Evolutionary conservation across 2,113 vertebrate genomes (phyloP).

Genomic region (Psilopsiagon aurifrons): DNA sequence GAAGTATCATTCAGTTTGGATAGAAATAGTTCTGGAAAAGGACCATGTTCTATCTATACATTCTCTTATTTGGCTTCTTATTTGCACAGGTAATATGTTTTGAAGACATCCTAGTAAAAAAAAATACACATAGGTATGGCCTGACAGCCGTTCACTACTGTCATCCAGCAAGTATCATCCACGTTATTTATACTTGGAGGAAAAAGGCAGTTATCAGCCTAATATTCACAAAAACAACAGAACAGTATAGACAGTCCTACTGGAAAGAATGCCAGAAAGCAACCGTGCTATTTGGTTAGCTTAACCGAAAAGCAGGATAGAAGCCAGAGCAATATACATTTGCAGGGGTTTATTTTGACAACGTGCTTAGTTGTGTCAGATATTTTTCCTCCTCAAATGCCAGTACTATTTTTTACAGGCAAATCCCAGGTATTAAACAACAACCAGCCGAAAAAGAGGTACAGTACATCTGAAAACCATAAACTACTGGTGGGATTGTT

Average conservation of each 20-base stretch:
- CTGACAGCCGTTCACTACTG: background rate
- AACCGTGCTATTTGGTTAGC: constrained; percentile 50
- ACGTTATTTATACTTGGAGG: background rate
- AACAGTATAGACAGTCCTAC: constrained; percentile 8
- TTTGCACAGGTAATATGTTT: background rate
- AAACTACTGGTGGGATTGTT: constrained; percentile 3
- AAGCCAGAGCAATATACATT: constrained; percentile 56
- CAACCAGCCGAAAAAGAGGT: background rate
- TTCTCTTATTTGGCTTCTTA: background rate
- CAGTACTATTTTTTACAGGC: constrained; percentile 32
- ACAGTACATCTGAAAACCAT: constrained; percentile 22
- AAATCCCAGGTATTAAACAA: constrained; percentile 51
- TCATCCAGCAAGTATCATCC: background rate
- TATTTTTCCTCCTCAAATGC: constrained; percentile 22
- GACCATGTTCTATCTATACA: background rate
- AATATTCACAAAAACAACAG: constrained; percentile 14
- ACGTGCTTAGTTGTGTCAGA: constrained; percentile 48
- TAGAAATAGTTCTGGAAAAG: background rate
- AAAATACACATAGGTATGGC: background rate
- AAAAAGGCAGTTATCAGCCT: background rate
- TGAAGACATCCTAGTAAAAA: background rate
- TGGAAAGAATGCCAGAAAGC: constrained; percentile 54
- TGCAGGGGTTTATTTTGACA: constrained; percentile 51
- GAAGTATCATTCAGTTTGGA: background rate
- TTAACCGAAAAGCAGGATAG: constrained; percentile 34